Conservation (phyloP, 2,113 vertebrate species). For the Cricetomys ansorgei region DNA sequence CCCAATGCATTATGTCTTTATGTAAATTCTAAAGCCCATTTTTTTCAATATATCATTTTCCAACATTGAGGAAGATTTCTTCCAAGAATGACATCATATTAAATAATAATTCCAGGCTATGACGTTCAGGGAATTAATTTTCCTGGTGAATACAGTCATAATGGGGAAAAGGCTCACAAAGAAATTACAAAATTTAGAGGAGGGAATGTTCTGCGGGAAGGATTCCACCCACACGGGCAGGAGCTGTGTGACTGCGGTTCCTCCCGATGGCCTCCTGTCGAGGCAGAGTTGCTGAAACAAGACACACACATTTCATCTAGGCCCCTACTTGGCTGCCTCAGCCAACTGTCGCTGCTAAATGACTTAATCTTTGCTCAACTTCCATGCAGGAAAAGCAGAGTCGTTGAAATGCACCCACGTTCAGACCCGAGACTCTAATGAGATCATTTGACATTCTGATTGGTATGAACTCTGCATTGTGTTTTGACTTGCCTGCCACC, state of each 20-base stretch:
- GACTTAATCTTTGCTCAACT: constrained; percentile 79
- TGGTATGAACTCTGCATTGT: constrained; percentile 79
- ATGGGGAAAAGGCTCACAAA: constrained; percentile 3
- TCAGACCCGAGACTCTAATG: constrained; percentile 81
- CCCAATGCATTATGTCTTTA: neutral
- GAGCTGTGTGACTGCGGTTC: constrained; percentile 56
- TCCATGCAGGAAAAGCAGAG: constrained; percentile 58
- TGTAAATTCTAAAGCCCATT: neutral
- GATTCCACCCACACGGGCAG: constrained; percentile 11
- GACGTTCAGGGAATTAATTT: constrained; percentile 32
- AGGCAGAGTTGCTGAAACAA: constrained; percentile 56
- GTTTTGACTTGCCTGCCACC: constrained; percentile 82
- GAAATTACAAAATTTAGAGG: constrained; percentile 31
- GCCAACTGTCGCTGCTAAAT: constrained; percentile 74
- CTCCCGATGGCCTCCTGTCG: constrained; percentile 2
- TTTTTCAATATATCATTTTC: neutral
- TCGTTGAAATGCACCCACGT: constrained; percentile 63
- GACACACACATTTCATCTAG: constrained; percentile 76
- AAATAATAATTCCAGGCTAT: neutral
- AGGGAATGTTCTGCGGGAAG: constrained; percentile 56
- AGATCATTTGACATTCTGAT: constrained; percentile 81
- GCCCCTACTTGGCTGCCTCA: constrained; percentile 59
- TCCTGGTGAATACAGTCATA: neutral
- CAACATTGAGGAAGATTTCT: neutral
- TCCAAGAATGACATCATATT: neutral